Evolutionary conservation across 2,113 vertebrate species (phyloP), one percentile per base, ranked within the genome.

Genomic region (Origma solitaria): DNA sequence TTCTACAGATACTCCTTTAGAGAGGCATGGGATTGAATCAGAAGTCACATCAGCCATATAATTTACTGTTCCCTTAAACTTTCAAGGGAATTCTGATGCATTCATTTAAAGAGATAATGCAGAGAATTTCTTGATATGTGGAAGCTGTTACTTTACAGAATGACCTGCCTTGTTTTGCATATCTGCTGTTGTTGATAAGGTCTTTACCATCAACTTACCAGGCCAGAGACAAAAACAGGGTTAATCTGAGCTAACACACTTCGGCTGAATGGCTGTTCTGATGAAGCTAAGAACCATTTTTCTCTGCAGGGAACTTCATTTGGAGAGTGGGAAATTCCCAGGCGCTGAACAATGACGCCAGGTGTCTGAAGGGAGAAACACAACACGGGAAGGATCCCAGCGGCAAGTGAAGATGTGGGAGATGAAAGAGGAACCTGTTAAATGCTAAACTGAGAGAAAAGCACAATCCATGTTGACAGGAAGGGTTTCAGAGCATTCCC

Each of bases 271-370:
- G 64, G 42, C 81, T 70, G 49, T 47, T 66, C 7, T 8, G 86
- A 68, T 44, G 38, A 84, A 86, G 68, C 23, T n/a, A 49, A 81
- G 68, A 82, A 83, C 50, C 66, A 83, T 10, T 93, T 69, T 86
- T 70, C 94, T 88, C 91, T 71, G 64, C 88, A 81, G 88, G 83
- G 83, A 91, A 77, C 83, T 88, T 86, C 80, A 56, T 71, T 56
- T 91, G 77, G 56, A 84, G 72, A 96, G 47, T 31, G 44, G 51
- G 60, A 89, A 89, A 54, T 77, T 82, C 79, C 62, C 82, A 88
- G 75, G 58, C 71, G 61, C 42, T 19, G 49, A 80, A 80, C 58
- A 96, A 62, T 31, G 85, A 66, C 0, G 1, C 53, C 84, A 88
- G 90, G 88, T 81, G 64, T 78, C 81, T 44, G 72, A 58, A 82